Evolutionary conservation across 2,888 invertebrate species (phyloP).

Genomic region (Timema podura): DNA sequence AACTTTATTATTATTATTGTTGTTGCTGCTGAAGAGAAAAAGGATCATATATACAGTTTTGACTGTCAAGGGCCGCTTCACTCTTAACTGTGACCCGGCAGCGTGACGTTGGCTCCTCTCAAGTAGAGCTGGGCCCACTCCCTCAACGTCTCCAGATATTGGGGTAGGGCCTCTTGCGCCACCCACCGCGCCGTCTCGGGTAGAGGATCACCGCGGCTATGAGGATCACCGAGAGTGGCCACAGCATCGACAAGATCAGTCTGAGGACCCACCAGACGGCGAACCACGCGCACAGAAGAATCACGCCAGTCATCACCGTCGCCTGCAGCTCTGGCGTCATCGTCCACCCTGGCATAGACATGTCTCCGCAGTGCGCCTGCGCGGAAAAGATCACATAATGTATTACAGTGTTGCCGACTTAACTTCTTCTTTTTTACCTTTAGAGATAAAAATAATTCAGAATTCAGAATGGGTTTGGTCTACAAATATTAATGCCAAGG

Average conservation of each 20-base stretch:
- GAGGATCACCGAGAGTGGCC: slow-evolving; percentile 13
- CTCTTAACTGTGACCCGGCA: background rate
- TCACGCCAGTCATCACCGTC: slow-evolving; percentile 3
- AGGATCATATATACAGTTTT: no score
- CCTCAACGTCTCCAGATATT: background rate
- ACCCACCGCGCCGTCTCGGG: slow-evolving; percentile 17
- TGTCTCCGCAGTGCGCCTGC: background rate
- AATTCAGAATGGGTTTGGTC: no score
- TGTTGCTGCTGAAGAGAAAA: no score
- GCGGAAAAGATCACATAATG: background rate
- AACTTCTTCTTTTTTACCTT: no score
- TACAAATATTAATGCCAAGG: no score
- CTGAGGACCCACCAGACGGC: slow-evolving; percentile 16
- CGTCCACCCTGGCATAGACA: background rate
- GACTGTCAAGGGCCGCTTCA: background rate
- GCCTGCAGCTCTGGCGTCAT: slow-evolving; percentile 14
- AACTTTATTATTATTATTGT: no score
- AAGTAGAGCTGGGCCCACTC: background rate
- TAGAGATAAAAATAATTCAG: no score
- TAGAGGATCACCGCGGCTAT: slow-evolving; percentile 14
- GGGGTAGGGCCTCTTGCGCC: slow-evolving; percentile 9
- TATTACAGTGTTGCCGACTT: no score
- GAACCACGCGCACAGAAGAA: slow-evolving; percentile 17
- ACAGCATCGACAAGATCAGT: slow-evolving; percentile 11
- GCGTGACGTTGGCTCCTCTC: slow-evolving; percentile 6